Base-by-base conservation (phyloP, 2,888 invertebrate species). In the Ochropleura plecta region DNA sequence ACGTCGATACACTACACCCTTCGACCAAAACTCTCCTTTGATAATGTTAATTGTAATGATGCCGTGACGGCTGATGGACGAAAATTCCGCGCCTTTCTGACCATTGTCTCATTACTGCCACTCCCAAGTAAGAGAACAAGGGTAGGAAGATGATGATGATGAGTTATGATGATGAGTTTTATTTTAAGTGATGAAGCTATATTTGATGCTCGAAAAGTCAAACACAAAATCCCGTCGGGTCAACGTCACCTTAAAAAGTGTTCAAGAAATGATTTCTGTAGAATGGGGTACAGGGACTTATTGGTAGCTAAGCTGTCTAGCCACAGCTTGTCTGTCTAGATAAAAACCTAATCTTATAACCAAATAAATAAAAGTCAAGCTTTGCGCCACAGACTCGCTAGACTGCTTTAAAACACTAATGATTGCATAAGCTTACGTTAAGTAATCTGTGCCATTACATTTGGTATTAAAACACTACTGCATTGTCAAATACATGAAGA, bases 381-480 rank as follows among this genome's bases (percentile, higher is more conserved):
- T 51, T 74, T 46, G 12, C 63, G 40, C 42, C 62, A 62, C n/a
- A 14, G 10, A 42, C 14, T 40, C 48, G 57, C 66, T 51, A 53
- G 16, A 66, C 49, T 16, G 66, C 65, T 60, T 65, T 66, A 30
- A 18, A 70, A 57, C 51, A 53, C 62, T 40, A 18, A 60, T 44
- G 46, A 20, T 57, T 79, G 66, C 69, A 63, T 78, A 55, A 55
- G 66, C 70, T 70, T 44, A 75, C 53, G 18, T 12, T 74, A 67
- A 49, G 66, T 70, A 70, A 79, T 79, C 70, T 48, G 57, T 74
- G 70, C 48, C 55, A 79, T 74, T 66, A 66, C 40, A 80, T 64
- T 70, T 30, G 12, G 18, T 59, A 51, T 30, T 30, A 30, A 30
- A 30, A 30, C 16, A 59, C 57, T 59, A 20, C 18, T 18, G 10